Conservation (phyloP, 1,140 invertebrate species). For the Drosophila ercepeae region DNA sequence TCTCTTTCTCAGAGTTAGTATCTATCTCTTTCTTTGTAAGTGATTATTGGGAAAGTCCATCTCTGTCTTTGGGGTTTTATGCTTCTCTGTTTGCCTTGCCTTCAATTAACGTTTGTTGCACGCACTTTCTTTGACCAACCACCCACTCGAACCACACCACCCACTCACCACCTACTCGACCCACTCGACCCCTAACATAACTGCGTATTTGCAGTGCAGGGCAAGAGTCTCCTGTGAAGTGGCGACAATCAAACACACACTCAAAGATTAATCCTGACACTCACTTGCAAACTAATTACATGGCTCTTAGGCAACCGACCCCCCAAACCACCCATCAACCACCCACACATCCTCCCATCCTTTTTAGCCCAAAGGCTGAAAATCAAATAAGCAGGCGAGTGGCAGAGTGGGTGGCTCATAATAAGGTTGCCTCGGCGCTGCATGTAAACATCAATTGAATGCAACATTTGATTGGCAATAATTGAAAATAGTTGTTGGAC, state of each 20-base stretch:
- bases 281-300: slow-evolving; percentile 83
- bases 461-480: slow-evolving; percentile 83
- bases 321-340: not conserved
- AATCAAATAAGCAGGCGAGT: slow-evolving; percentile 54
- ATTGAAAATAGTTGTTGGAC: slow-evolving; percentile 83
- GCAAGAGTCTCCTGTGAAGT: slow-evolving; percentile 55
- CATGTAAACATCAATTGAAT: slow-evolving; percentile 82
- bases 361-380: slow-evolving; percentile 44
- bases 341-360: not conserved
- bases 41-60: slow-evolving; percentile 5
- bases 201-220: slow-evolving; percentile 1
- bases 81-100: slow-evolving; percentile 54
- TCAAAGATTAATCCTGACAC: slow-evolving; percentile 81
- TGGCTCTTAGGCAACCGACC: slow-evolving; percentile 69
- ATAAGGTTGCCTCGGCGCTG: slow-evolving; percentile 38
- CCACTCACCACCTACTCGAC: not conserved
- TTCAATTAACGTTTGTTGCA: slow-evolving; percentile 72
- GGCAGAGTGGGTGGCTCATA: slow-evolving; percentile 9
- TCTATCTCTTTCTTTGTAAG: slow-evolving; percentile 6
- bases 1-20: slow-evolving; percentile 15
- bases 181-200: not conserved
- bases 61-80: slow-evolving; percentile 15
- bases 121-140: slow-evolving; percentile 70
- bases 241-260: slow-evolving; percentile 80
- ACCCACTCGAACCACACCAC: not conserved